A percentile compares a stretch with the other conserved stretches of the same genome.
These are phyloP conservation scores for Polyommatus icarus DNA, from an alignment of 2,888 invertebrate genomes.

Conservation along the genomic window DNA sequence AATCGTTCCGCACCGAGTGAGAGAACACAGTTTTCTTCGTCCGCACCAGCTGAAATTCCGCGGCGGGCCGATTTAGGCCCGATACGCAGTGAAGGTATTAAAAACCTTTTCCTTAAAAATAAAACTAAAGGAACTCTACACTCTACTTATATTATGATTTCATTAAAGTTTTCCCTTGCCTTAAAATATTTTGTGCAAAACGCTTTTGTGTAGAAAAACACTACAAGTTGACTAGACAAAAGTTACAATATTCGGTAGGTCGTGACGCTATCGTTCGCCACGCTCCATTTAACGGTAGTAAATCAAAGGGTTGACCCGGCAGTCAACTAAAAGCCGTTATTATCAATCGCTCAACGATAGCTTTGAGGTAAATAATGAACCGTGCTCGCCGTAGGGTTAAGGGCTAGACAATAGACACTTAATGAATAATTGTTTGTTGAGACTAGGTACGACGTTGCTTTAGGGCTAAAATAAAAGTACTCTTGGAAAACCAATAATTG, in stretches of 20 bases:
- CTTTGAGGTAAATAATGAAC: constrained; percentile 13
- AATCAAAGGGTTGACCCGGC: constrained; percentile 30
- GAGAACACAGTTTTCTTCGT: no score
- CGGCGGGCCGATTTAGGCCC: no score
- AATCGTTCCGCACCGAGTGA: no score
- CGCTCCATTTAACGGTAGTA: constrained; percentile 22
- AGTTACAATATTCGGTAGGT: not conserved
- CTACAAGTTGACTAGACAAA: constrained; percentile 1
- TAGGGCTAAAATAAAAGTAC: no score
- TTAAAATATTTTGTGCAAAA: not conserved
- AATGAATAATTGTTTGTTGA: not conserved
- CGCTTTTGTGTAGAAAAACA: not conserved
- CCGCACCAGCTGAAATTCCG: no score
- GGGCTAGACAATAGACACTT: not conserved
- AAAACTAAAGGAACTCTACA: not conserved
- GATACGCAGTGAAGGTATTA: no score
- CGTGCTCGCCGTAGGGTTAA: constrained; percentile 6
- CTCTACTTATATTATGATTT: not conserved
- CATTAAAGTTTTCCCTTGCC: not conserved
- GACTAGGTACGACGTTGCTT: not conserved
- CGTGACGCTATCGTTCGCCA: constrained; percentile 17
- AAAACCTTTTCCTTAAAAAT: not conserved
- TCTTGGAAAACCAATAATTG: no score
- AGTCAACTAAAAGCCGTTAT: constrained; percentile 13
- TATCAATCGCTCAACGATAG: constrained; percentile 18